Evolutionary conservation across 2,113 vertebrate genomes (phyloP), one percentile per base, ranked within the genome.

Genomic region (Thunnus thynnus): DNA sequence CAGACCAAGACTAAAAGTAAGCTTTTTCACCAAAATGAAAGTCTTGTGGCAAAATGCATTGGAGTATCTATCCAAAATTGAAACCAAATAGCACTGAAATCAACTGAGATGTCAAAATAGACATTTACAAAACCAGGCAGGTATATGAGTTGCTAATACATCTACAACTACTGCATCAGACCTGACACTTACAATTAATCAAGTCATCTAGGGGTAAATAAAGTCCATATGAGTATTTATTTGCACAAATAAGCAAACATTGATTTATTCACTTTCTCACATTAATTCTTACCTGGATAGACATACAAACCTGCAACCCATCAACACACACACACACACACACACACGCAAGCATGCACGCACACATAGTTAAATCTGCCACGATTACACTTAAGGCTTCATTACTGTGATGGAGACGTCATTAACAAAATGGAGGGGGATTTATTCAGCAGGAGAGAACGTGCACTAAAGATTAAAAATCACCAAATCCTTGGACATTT

Each of bases 391-490:
- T 80, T 61, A 62, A 27, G 6, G 55, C 50, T 52, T 90, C 85
- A 90, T 91, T 87, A 92, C 57, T 68, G 70, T 85, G 89, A 93
- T 91, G 89, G 80, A 83, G 27, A 30, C 56, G 63, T 88, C 83
- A 92, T 91, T 84, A 88, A 85, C 68, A 71, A 86, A 93, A 88
- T 93, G 87, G 75, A 79, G 54, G 12, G 36, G 84, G 80, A 80
- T 91, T 91, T 87, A 84, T 83, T 52, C 57, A 63, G 44, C 13
- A 76, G 36, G 11, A 70, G 60, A 80, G 55, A 71, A 54, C 54
- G n/a, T 16, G 47, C 56, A 63, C 68, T 12, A 63, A 80, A 88
- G 86, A 91, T 91, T 90, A 90, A 83, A 91, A 85, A 71, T 22
- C 17, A 20, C n/a, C 57, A 89, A 90, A 90, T 88, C 73, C 80